A percentile compares a stretch with the other conserved stretches of the same genome.
Conservation (phyloP, 2,888 invertebrate species). For the Phragmatobia fuliginosa region DNA sequence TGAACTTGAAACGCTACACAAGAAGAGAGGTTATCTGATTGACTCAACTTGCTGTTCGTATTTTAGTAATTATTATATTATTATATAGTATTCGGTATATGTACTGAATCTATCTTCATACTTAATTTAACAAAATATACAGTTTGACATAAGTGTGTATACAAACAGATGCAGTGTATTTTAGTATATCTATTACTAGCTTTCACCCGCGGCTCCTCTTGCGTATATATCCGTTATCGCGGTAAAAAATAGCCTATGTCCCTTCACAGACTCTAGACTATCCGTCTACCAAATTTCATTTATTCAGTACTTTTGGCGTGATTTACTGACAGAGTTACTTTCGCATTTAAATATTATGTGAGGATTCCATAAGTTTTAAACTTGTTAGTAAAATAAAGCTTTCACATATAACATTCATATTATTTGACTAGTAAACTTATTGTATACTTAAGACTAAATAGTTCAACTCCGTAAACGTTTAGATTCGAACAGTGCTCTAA, state of each 20-base stretch:
- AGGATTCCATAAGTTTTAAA: no score
- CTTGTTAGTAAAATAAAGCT: background rate
- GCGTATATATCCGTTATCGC: no score
- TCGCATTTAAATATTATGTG: no score
- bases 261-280: no score
- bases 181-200: background rate
- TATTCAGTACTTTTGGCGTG: no score
- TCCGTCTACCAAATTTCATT: no score
- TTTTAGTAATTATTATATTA: no score
- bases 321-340: no score
- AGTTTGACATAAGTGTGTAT: background rate
- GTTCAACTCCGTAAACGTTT: background rate
- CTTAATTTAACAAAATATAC: background rate
- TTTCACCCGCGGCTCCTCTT: no score
- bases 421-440: background rate
- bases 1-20: background rate
- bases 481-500: background rate
- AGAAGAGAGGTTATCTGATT: background rate
- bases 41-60: background rate
- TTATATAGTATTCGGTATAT: background rate
- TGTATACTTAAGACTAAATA: background rate
- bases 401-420: background rate
- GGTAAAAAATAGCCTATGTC: no score
- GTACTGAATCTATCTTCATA: background rate
- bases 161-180: background rate